These are phyloP conservation scores for Encarsia formosa DNA, from an alignment of 2,888 invertebrate genomes.

Conservation along the genomic window DNA sequence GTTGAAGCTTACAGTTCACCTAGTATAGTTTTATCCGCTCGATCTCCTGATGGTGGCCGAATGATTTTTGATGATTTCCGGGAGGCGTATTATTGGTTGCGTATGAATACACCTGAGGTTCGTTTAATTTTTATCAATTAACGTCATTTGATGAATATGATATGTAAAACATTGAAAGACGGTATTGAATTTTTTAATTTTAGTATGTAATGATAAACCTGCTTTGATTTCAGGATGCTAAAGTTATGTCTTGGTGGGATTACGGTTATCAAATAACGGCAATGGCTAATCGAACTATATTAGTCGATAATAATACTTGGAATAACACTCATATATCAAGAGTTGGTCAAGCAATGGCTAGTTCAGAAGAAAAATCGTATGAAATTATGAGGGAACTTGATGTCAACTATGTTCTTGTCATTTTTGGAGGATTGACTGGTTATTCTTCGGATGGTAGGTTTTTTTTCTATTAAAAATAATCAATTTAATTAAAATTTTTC, in stretches of 20 bases:
- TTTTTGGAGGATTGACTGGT: conserved; percentile 97
- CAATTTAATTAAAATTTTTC: not conserved
- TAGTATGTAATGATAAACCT: not conserved
- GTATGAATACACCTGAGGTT: conserved; percentile 89
- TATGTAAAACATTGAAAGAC: too few species aligned
- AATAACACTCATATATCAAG: conserved; percentile 98
- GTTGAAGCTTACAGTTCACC: conserved; percentile 98
- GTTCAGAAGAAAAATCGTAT: conserved; percentile 92
- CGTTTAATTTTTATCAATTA: conserved; percentile 18
- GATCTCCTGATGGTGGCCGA: conserved; percentile 78
- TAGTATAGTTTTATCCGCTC: conserved; percentile 74
- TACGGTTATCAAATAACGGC: conserved; percentile 99
- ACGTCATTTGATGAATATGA: not conserved
- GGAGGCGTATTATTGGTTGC: conserved; percentile 95
- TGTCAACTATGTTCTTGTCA: conserved; percentile 96
- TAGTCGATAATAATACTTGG: conserved; percentile 99
- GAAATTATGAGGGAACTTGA: conserved; percentile 97
- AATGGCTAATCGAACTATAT: conserved; percentile 96
- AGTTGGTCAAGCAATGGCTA: conserved; percentile 98
- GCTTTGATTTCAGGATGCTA: conserved; percentile 66
- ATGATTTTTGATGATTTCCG: conserved; percentile 99
- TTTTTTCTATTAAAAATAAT: too few species aligned
- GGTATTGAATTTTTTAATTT: too few species aligned
- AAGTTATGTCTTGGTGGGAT: conserved; percentile 99
- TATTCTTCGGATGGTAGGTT: conserved; percentile 91